phyloP scores from a whole-genome alignment of 2,113 vertebrate genomes.

The Pygoscelis adeliae region DNA sequence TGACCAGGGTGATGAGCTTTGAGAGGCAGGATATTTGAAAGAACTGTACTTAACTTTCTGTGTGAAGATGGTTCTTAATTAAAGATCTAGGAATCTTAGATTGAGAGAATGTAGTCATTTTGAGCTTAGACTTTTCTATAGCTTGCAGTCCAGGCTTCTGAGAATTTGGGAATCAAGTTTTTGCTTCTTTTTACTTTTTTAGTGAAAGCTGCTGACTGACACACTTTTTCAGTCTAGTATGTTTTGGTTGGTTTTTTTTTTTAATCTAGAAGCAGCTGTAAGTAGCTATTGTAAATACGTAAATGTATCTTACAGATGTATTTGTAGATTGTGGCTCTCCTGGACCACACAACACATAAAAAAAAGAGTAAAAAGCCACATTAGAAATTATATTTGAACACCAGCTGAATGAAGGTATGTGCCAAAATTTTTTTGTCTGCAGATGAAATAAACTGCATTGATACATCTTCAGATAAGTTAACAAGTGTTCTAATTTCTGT shows the following conservation, averaged over 20 bases:
- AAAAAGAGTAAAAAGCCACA: neutral
- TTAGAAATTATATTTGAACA: neutral
- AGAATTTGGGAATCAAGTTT: neutral
- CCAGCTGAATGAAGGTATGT: neutral
- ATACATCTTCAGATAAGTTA: neutral
- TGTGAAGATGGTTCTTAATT: neutral
- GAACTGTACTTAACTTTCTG: neutral
- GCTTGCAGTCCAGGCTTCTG: neutral
- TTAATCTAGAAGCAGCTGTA: neutral
- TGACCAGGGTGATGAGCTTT: neutral
- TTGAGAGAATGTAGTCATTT: neutral
- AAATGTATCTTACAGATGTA: neutral
- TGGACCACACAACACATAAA: neutral
- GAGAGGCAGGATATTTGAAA: neutral
- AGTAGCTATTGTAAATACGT: neutral
- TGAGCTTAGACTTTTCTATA: neutral
- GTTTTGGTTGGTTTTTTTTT: neutral
- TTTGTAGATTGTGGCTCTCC: neutral
- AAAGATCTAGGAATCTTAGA: neutral
- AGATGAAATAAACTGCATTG: neutral
- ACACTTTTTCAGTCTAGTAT: neutral
- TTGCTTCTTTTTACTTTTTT: neutral
- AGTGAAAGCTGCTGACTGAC: neutral
- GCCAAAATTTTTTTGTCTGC: neutral
- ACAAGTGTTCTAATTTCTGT: neutral